phyloP scores from a whole-genome alignment of 1,140 invertebrate genomes.

The Battus philenor region DNA sequence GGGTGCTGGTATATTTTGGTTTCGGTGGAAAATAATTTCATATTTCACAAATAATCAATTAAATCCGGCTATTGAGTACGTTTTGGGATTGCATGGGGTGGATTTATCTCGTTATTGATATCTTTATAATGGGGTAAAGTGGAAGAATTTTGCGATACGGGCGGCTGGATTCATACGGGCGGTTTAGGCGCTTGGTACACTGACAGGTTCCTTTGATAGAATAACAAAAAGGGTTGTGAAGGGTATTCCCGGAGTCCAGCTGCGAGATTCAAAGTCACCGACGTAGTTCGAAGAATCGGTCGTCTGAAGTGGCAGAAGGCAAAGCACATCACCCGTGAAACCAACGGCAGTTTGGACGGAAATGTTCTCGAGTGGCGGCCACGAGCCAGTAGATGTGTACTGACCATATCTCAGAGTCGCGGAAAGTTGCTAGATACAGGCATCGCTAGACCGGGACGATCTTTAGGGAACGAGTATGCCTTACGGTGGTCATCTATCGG shows the following conservation, averaged over 20 bases:
- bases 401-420: too few relatives aligned
- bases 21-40: slow-evolving; percentile 53
- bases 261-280: too few relatives aligned
- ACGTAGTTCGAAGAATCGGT: too few relatives aligned
- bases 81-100: slow-evolving; percentile 38
- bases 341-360: too few relatives aligned
- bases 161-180: slow-evolving; percentile 61
- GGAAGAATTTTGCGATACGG: slow-evolving; percentile 61
- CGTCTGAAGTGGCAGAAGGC: too few relatives aligned
- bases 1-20: slow-evolving; percentile 29
- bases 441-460: too few relatives aligned
- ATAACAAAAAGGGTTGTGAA: slow-evolving; percentile 34
- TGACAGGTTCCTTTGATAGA: slow-evolving; percentile 40
- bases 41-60: slow-evolving; percentile 68
- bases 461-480: too few relatives aligned
- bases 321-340: too few relatives aligned
- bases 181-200: slow-evolving; percentile 28
- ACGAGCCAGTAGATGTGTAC: too few relatives aligned
- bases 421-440: too few relatives aligned
- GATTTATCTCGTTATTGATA: slow-evolving; percentile 66
- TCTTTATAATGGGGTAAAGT: slow-evolving; percentile 67
- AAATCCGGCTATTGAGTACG: slow-evolving; percentile 47
- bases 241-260: not conserved
- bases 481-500: too few relatives aligned
- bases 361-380: too few relatives aligned